Evolutionary conservation across 2,797 vertebrate species (phyloP).

Genomic region (Galaxias olidus): DNA sequence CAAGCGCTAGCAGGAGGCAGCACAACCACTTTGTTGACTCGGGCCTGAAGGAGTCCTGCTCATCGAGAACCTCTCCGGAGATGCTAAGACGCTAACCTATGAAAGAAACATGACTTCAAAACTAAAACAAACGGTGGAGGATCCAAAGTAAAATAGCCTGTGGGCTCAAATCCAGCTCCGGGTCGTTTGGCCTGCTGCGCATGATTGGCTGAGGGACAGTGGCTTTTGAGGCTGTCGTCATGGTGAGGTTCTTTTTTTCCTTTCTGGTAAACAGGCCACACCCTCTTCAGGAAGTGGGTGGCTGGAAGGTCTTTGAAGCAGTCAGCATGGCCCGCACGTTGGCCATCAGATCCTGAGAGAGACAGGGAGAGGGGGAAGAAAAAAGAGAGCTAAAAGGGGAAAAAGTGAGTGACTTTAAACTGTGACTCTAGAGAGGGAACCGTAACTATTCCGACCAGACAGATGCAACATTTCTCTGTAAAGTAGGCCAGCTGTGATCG

Average conservation of each 20-base stretch:
- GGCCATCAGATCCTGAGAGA: conserved; percentile 92
- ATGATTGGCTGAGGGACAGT: conserved; percentile 26
- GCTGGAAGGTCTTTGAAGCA: conserved; percentile 91
- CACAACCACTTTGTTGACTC: no score
- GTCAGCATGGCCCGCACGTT: conserved; percentile 98
- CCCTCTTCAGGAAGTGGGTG: conserved; percentile 83
- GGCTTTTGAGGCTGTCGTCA: conserved; percentile 38
- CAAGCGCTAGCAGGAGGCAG: no score
- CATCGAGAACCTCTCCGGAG: no score
- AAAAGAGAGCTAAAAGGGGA: background rate
- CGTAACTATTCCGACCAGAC: background rate
- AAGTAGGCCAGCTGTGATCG: background rate
- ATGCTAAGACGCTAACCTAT: no score
- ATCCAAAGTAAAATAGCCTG: background rate
- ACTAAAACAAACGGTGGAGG: conserved; percentile 18
- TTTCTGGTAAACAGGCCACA: conserved; percentile 1
- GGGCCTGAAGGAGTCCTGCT: no score
- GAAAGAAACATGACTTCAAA: no score
- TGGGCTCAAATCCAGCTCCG: conserved; percentile 7
- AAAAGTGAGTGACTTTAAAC: background rate
- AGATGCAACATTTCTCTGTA: conserved; percentile 3
- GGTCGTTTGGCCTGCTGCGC: background rate
- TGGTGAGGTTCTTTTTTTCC: conserved; percentile 32
- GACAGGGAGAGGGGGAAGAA: background rate
- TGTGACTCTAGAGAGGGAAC: background rate